Conservation (phyloP, 2,797 vertebrate species). For the Spatula clypeata region DNA sequence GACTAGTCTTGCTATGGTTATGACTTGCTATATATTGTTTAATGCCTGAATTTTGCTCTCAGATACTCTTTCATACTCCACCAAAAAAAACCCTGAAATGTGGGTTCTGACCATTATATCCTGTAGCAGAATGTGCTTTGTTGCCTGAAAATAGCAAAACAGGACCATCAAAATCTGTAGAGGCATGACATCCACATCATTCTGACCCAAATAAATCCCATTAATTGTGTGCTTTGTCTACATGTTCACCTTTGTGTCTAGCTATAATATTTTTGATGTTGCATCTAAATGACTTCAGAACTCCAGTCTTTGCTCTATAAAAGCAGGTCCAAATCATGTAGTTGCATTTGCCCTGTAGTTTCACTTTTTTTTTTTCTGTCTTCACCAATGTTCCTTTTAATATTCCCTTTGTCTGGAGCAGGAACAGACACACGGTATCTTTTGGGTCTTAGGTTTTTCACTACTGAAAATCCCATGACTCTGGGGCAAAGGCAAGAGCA, state of each 20-base stretch:
- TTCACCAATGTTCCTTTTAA: background rate
- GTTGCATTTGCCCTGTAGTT: background rate
- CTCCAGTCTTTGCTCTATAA: background rate
- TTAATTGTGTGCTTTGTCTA: slow-evolving; percentile 20
- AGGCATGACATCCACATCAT: background rate
- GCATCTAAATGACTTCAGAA: background rate
- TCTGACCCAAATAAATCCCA: slow-evolving; percentile 36
- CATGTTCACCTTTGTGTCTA: background rate
- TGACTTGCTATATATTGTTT: slow-evolving; percentile 43
- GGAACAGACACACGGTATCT: rapidly evolving
- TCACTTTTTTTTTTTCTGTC: background rate
- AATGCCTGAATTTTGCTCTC: slow-evolving; percentile 42
- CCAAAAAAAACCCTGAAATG: slow-evolving; percentile 1
- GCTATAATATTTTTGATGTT: background rate
- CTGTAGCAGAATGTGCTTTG: slow-evolving; percentile 9
- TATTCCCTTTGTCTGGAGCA: background rate
- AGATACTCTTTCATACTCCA: background rate
- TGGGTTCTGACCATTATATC: background rate
- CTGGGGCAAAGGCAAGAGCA: background rate
- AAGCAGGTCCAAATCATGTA: background rate
- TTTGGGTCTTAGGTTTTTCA: background rate
- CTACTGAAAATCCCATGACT: background rate
- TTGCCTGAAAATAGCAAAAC: slow-evolving; percentile 28
- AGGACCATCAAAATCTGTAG: background rate
- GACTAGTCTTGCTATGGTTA: slow-evolving; percentile 14